Conservation (phyloP, 2,888 invertebrate species). For the Scaptodrosophila latifasciaeformis region DNA sequence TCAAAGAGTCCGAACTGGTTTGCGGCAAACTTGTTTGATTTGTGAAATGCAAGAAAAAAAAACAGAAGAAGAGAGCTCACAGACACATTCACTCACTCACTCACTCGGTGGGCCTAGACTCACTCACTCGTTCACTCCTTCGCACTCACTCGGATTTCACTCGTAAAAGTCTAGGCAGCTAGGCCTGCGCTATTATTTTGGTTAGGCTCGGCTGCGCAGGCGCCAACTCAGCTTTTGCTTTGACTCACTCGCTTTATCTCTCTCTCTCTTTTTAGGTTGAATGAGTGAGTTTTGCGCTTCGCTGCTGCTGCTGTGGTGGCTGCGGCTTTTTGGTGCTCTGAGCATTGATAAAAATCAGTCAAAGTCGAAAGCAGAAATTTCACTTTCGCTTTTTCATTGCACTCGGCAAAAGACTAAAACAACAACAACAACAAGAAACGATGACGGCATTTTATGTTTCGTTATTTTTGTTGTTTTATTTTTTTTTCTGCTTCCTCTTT, state of each 20-base stretch:
- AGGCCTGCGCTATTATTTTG: too few relatives aligned
- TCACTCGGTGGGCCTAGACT: too few relatives aligned
- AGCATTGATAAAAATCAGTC: constrained; percentile 59
- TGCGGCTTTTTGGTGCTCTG: constrained; percentile 1
- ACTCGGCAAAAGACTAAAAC: constrained; percentile 1
- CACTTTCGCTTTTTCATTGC: constrained; percentile 73
- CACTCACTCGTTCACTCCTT: too few relatives aligned
- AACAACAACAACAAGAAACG: too few relatives aligned
- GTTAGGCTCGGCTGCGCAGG: constrained; percentile 58
- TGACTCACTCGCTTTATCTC: neutral
- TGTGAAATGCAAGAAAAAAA: constrained; percentile 52
- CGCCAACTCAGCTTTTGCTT: constrained; percentile 33
- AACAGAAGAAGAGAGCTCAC: constrained; percentile 16
- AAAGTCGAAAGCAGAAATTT: constrained; percentile 73
- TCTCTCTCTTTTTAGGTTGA: neutral
- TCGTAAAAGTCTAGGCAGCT: too few relatives aligned
- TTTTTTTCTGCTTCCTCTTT: constrained; percentile 11
- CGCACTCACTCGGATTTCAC: too few relatives aligned
- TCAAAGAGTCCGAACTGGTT: neutral
- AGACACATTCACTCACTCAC: too few relatives aligned
- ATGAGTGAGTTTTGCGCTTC: constrained; percentile 28
- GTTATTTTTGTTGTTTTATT: constrained; percentile 14
- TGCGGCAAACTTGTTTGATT: constrained; percentile 47
- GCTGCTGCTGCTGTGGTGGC: constrained; percentile 9
- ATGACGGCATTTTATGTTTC: constrained; percentile 7